Base-by-base conservation (phyloP, 2,888 invertebrate genomes). In the Leucoma salicis region DNA sequence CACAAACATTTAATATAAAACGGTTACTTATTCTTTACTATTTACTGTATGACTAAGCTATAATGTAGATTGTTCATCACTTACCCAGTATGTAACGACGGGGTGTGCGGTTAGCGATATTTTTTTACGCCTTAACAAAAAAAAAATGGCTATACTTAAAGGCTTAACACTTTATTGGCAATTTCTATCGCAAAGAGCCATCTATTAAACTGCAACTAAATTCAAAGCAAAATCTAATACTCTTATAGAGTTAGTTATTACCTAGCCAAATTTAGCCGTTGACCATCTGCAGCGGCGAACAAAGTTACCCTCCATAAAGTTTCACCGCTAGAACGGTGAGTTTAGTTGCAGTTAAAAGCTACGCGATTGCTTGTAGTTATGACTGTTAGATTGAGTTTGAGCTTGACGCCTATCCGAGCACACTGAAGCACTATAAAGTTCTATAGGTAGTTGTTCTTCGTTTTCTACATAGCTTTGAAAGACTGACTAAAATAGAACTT, bases 361-460 rank as follows among this genome's bases (percentile, higher is more conserved):
- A 36, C 38, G 46, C 52, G 63, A 73, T 71, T 62, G 53, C 63
- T 60, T 39, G 48, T 57, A 64, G 65, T 64, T 72, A 67, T 74
- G 66, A 64, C 55, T 68, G 57, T 50, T 55, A 63, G 58, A 76
- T 74, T 68, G 62, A 74, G 67, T 76, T 77, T 74, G 41, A 53
- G 48, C 39, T 39, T 42, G 44, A 48, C 46, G 49, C 54, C 55
- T 63, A 42, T 31, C 14, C 15, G 29, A 11, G 18, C 31, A 2
- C 14, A n/a, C 14, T 21, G 13, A 33, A 15, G 24, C 29, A 33
- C 36, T 45, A 35, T 29, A 36, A 37, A 35, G 25, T 39, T 32
- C 27, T 44, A 27, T 24, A 31, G 39, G 39, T 8, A 35, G 16
- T 18, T 36, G 28, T 33, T 28, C 16, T 25, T 35, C 35, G 16